A percentile compares a stretch with the other conserved stretches of the same genome.
These are phyloP conservation scores for Stichodactyla mertensii DNA, from an alignment of 64 coral and sea anemone species.

Conservation along the genomic window DNA sequence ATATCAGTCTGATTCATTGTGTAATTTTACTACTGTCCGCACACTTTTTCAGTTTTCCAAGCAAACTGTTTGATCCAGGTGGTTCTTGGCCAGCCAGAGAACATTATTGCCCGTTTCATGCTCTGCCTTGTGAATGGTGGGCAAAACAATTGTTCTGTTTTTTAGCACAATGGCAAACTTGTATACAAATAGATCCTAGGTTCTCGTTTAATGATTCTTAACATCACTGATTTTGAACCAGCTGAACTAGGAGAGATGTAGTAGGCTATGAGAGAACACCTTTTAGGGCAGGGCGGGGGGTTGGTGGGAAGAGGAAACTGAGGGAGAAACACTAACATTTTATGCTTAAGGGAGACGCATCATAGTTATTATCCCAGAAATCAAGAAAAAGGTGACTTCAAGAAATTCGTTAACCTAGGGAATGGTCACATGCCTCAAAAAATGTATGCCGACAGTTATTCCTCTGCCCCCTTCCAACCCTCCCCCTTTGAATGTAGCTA, in stretches of 20 bases:
- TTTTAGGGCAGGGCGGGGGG: no score
- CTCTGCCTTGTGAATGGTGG: conserved; percentile 81
- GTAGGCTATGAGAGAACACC: no score
- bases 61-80: conserved; percentile 74
- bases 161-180: not conserved
- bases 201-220: not conserved
- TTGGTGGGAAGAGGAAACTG: no score
- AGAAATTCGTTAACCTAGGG: no score
- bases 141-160: not conserved
- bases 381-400: no score
- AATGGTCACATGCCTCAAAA: no score
- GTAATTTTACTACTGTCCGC: not conserved
- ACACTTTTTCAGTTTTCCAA: conserved; percentile 44
- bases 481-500: no score
- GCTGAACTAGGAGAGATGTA: not conserved
- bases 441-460: no score
- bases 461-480: no score
- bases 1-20: not conserved
- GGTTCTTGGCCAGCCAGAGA: conserved; percentile 76
- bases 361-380: no score
- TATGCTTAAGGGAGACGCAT: no score
- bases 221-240: not conserved
- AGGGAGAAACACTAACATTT: no score
- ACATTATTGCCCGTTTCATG: conserved; percentile 78
- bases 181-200: not conserved